Evolutionary conservation across 1,140 invertebrate genomes (phyloP), one percentile per base, ranked within the genome.

Genomic region (Drosophila melanogaster): DNA sequence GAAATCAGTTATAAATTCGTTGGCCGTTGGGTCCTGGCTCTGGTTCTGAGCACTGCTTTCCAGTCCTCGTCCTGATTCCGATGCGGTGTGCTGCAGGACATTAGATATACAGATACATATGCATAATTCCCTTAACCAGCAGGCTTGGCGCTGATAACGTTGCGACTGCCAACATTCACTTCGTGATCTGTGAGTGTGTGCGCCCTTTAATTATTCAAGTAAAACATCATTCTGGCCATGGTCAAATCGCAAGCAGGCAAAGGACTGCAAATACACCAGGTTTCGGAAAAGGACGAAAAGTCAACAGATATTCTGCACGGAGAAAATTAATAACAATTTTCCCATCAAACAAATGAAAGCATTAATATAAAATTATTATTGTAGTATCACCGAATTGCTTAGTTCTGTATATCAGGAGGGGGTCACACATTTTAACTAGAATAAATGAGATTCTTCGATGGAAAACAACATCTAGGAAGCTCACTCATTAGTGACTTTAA

Each of bases 1-100:
- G 83, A 86, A 86, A 86, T 86, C 83, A 87, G 83, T 86, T 86
- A 86, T 86, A 86, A 86, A 83, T 86, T 81, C 83, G 71, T 76
- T 83, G 70, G 75, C 65, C 62, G 65, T 43, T 61, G 47, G 61
- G 53, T 50, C 22, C 35, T 56, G 37, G 46, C 19, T 40, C 51
- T 35, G 15, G 47, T n/a, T 11, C 19, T 64, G 19, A n/a, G 37
- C 12, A 17, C 58, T 51, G 19, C 35, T 17, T 33, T 66, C 57
- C 35, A n/a, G 35, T 33, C 3, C 17, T 66, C 44, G 33, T 40
- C 38, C 64, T 62, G 24, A 33, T 33, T 50, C 64, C 19, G 59
- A 14, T 57, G 54, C 41, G 62, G 38, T 76, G 35, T 19, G 65
- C 77, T 64, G 60, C 78, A 77, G 79, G 76, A 78, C 87, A 90